Base-by-base conservation (phyloP, 2,888 invertebrate species). In the Emmelina monodactyla region DNA sequence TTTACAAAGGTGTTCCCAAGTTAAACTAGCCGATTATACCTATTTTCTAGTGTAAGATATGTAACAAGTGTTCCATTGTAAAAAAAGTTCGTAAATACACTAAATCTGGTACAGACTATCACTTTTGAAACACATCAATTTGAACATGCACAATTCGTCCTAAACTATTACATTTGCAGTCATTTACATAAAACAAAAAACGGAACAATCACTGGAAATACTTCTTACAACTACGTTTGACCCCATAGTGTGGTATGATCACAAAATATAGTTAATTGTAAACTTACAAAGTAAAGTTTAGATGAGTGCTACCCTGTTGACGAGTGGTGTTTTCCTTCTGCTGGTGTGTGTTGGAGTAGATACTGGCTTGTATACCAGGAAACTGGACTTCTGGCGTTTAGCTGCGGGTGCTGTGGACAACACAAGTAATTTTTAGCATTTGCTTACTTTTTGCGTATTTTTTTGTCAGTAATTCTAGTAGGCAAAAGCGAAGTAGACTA, bases 251-350 rank as follows among this genome's bases (percentile, higher is more conserved):
- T 45, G 22, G 22, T 50, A 51, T 40, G 52, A 63, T 62, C 63
- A 65, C 64, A 62, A 55, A 57, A 34, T 33, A 29, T 14, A 19
- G 22, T 29, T 5, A 32, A 28, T 16, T 34, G 14, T 32, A 9
- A 35, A 25, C 22, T 28, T 34, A 7, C 28, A 12, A 14, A 32
- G 14, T 40, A 12, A 12, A 12, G 35, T 42, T 62, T 63, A 72
- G 38, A 72, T 72, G 42, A 72, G 53, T 15, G 78, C 76, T 19
- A 78, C 68, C 55, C 76, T 45, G 62, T 85, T 85, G 37, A 85
- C 84, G 47, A 85, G 75, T 35, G 85, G 84, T 50, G 85, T 85
- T 70, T 85, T 85, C 47, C 85, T 78, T 46, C 85, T 70, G 60
- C 80, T 84, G 6, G 83, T 81, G 55, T 76, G 83, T 2, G 76